These are phyloP conservation scores for Thamnaconus septentrionalis DNA, from an alignment of 2,113 vertebrate genomes.

Conservation along the genomic window DNA sequence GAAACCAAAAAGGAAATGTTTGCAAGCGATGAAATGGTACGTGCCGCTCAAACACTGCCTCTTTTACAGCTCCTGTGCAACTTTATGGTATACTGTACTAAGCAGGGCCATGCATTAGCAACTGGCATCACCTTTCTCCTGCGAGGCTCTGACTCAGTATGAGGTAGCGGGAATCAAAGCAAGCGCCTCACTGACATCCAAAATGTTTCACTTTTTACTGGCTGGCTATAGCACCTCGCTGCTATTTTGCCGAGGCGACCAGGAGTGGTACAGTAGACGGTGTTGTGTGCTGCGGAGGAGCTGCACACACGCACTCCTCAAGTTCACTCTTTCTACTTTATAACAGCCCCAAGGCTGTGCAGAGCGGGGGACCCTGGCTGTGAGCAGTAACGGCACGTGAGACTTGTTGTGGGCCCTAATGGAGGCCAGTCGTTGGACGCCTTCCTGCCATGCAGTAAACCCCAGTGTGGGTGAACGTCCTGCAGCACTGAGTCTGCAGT, in stretches of 20 bases:
- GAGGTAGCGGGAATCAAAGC: slow-evolving; percentile 39
- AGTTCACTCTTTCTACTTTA: slow-evolving; percentile 19
- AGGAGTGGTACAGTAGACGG: background rate
- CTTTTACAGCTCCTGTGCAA: slow-evolving; percentile 17
- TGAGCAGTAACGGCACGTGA: slow-evolving; percentile 61
- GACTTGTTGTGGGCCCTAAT: slow-evolving; percentile 59
- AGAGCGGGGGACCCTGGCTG: slow-evolving; percentile 41
- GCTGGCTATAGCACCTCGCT: slow-evolving; percentile 14
- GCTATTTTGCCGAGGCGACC: background rate
- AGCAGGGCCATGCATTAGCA: slow-evolving; percentile 16
- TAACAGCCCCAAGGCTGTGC: slow-evolving; percentile 34
- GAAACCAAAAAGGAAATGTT: too few species aligned
- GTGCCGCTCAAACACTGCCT: background rate
- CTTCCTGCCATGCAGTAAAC: slow-evolving; percentile 50
- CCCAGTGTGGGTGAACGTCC: slow-evolving; percentile 35
- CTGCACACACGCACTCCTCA: too few species aligned
- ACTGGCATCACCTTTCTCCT: slow-evolving; percentile 24
- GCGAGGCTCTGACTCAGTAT: slow-evolving; percentile 40
- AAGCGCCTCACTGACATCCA: slow-evolving; percentile 26
- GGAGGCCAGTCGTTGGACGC: slow-evolving; percentile 63
- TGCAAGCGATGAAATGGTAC: too few species aligned
- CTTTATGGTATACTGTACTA: slow-evolving; percentile 14
- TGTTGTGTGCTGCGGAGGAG: too few species aligned
- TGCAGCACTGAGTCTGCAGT: slow-evolving; percentile 31
- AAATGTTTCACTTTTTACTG: slow-evolving; percentile 43